Conservation (phyloP, 1,140 invertebrate genomes). For the Whitmania pigra region DNA sequence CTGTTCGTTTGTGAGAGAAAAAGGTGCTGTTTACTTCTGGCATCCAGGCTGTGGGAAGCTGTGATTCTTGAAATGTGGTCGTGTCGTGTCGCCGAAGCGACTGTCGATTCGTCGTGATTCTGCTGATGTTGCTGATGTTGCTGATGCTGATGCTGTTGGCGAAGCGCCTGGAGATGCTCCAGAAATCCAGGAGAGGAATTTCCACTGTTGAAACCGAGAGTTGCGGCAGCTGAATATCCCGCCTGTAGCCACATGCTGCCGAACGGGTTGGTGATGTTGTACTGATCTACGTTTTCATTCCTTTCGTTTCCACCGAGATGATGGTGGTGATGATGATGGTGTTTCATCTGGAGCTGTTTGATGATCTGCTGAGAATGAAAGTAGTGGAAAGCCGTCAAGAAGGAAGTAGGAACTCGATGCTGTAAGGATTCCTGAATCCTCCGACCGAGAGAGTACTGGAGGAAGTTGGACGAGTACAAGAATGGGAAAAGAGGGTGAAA, state of each 20-base stretch:
- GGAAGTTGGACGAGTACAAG: too few relatives aligned
- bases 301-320: neutral
- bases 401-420: neutral
- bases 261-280: neutral
- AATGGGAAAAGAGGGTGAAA: too few relatives aligned
- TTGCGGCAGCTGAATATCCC: constrained; percentile 6
- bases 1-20: neutral
- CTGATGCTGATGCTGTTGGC: neutral
- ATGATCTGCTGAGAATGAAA: constrained; percentile 4
- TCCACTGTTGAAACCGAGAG: neutral
- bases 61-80: neutral
- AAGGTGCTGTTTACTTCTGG: too few relatives aligned
- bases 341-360: neutral
- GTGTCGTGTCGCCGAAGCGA: neutral
- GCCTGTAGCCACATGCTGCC: constrained; percentile 13
- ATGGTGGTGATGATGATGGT: neutral
- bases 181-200: neutral
- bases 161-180: neutral
- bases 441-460: too few relatives aligned
- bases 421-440: too few relatives aligned
- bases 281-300: neutral
- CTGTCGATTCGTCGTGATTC: neutral
- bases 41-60: neutral
- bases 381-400: constrained; percentile 7
- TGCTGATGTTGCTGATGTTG: neutral